Evolutionary conservation across 2,113 vertebrate species (phyloP).

Genomic region (Ahaetulla prasina): DNA sequence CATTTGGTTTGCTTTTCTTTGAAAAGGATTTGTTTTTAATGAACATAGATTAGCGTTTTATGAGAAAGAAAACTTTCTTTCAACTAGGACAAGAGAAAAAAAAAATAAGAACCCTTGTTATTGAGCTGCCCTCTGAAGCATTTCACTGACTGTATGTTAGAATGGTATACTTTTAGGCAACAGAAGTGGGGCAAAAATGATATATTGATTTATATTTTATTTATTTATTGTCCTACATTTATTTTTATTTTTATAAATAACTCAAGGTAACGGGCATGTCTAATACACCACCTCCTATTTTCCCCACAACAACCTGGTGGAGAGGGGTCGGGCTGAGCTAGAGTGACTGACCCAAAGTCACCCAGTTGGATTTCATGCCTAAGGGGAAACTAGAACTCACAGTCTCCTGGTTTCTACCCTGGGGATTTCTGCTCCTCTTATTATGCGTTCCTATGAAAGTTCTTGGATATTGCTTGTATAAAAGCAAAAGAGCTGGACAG

Average conservation of each 20-base stretch:
- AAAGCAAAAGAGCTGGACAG: constrained; percentile 35
- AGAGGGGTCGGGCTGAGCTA: neutral
- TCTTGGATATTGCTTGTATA: constrained; percentile 31
- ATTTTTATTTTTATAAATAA: neutral
- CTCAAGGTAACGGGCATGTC: neutral
- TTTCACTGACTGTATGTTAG: neutral
- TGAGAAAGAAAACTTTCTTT: constrained; percentile 42
- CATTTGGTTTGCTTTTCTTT: constrained; percentile 33
- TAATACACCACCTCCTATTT: neutral
- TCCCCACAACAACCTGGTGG: neutral
- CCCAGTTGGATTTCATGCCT: neutral
- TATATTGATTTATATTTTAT: neutral
- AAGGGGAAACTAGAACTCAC: neutral
- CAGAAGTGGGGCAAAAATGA: neutral
- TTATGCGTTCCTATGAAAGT: constrained; percentile 25
- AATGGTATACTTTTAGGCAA: neutral
- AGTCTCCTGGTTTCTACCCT: neutral
- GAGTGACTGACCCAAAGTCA: neutral
- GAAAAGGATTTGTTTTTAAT: constrained; percentile 51
- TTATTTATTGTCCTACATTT: neutral
- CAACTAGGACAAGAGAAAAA: neutral
- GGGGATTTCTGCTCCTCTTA: neutral
- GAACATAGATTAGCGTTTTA: constrained; percentile 50
- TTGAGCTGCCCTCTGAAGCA: constrained; percentile 19
- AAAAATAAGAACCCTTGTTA: neutral